phyloP scores from a whole-genome alignment of 1,140 invertebrate genomes.

The Notospermus geniculatus region DNA sequence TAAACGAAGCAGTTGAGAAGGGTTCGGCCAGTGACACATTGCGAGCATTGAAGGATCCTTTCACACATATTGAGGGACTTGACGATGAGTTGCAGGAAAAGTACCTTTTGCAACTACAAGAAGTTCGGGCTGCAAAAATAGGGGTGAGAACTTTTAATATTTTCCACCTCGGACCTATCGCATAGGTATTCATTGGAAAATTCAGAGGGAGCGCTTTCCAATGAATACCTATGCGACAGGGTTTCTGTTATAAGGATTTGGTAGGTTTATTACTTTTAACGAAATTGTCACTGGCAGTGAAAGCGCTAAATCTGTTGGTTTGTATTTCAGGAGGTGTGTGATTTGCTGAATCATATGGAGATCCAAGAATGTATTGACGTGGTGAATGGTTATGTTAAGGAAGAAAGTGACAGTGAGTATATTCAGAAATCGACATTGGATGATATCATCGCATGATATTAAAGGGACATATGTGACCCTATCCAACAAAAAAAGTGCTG shows the following conservation, averaged over 20 bases:
- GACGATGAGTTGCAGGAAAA: slow-evolving; percentile 60
- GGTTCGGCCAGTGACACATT: slow-evolving; percentile 55
- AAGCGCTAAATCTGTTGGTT: background rate
- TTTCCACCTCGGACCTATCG: no score
- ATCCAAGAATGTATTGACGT: slow-evolving; percentile 69
- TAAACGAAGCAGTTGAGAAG: slow-evolving; percentile 67
- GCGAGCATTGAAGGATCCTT: slow-evolving; percentile 30
- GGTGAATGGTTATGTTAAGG: slow-evolving; percentile 63
- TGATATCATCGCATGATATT: no score
- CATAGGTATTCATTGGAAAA: no score
- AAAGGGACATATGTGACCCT: no score
- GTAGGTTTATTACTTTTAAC: no score
- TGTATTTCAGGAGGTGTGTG: slow-evolving; percentile 51
- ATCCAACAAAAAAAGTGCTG: no score
- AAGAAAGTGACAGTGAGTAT: slow-evolving; percentile 65
- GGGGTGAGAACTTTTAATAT: slow-evolving; percentile 48
- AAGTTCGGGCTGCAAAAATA: slow-evolving; percentile 60
- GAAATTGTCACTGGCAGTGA: no score
- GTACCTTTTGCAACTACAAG: slow-evolving; percentile 62
- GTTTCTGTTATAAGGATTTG: no score
- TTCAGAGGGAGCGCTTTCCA: no score
- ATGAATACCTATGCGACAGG: no score
- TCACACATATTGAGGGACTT: slow-evolving; percentile 53
- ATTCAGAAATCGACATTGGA: no score
- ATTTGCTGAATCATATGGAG: slow-evolving; percentile 68